Percentiles rank a stretch among this genome's conserved stretches.
These are phyloP conservation scores for Pluvianellus socialis DNA, from an alignment of 2,113 vertebrate species.

Conservation along the genomic window DNA sequence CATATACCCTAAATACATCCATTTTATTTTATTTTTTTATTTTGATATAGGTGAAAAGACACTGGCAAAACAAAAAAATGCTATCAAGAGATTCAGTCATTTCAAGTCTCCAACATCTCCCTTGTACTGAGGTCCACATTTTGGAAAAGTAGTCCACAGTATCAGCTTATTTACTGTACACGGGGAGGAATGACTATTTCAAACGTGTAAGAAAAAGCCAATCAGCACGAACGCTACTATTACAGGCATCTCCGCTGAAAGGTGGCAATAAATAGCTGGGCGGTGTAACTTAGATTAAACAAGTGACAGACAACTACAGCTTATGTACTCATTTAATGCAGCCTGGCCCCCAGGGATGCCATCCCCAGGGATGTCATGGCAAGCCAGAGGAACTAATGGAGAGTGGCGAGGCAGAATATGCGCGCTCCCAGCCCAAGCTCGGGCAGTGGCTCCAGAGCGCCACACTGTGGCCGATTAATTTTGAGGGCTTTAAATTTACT, in stretches of 20 bases:
- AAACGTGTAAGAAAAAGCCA: neutral
- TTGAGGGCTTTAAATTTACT: neutral
- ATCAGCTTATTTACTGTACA: neutral
- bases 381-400: neutral
- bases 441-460: neutral
- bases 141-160: neutral
- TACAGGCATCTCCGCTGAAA: neutral
- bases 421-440: no score
- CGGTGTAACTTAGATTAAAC: neutral
- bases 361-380: neutral
- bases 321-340: neutral
- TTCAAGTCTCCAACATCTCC: neutral
- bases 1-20: neutral
- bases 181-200: neutral
- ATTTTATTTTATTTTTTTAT: neutral
- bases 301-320: neutral
- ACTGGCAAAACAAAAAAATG: neutral
- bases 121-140: neutral
- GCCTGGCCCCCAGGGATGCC: neutral
- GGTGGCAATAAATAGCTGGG: neutral
- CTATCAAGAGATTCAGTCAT: neutral
- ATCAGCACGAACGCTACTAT: neutral
- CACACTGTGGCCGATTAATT: neutral
- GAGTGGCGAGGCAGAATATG: rapidly evolving
- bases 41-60: neutral